Base-by-base conservation (phyloP, 1,140 invertebrate species). In the Brachionus rubens region DNA sequence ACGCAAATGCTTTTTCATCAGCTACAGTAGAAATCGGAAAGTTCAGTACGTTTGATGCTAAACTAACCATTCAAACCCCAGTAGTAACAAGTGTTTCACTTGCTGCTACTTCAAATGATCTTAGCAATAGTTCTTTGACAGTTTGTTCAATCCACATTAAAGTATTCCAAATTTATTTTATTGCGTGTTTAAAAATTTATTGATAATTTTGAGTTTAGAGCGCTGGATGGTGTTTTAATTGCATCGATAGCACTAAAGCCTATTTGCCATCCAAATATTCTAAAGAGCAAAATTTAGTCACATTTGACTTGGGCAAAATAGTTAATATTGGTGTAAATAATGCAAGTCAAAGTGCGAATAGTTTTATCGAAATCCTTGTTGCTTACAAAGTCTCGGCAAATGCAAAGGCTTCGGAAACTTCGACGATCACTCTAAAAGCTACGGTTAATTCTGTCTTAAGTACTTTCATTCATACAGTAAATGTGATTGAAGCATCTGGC, bases 231-330 rank as follows among this genome's bases (percentile, higher is more conserved):
- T 72, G 68, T 24, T 72, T 3, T 24, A 10, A 48, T 0, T 72
- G 68, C 48, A 6, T 72, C 16, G 46, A 72, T 48, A 50, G 46
- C 7, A 72, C 46, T 33, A 72, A 72, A 72, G 68, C 68, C n/a
- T 54, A 72, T 30, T 12, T 72, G 3, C 3, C 26, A 19, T 72
- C 68, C 2, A 30, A 48, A 33, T 54, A 48, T 30, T 33, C 68
- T 3, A 72, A 72, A 72, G 46, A 50, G 21, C 14, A 6, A 33
- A 72, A 72, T 28, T 36, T n/a, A 14, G 68, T 48, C 2, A 54
- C 26, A 21, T 40, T 72, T 30, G 24, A 47, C 21, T 54, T 72
- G 9, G 68, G 68, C 21, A 36, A 50, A 16, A 40, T 72, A 24
- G 48, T 72, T 19, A 72, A 72, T 41, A 4, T 47, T 2, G 68